These are phyloP conservation scores for Tuberolachnus salignus DNA, from an alignment of 2,888 invertebrate genomes.

Conservation along the genomic window DNA sequence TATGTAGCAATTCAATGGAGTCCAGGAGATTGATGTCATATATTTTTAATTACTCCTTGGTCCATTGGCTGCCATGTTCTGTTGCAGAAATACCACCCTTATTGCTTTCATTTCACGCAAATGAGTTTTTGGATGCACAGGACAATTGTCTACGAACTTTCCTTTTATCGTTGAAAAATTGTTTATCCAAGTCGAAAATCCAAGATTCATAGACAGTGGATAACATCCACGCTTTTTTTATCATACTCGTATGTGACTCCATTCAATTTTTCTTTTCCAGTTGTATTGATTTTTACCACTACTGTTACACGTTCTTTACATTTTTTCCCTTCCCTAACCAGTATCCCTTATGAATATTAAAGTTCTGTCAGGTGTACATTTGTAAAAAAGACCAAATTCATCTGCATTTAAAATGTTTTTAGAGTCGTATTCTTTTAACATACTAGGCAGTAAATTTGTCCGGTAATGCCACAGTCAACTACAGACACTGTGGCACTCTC, in stretches of 20 bases:
- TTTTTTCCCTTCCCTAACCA: conserved; percentile 18
- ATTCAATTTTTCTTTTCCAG: conserved; percentile 21
- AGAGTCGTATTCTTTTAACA: conserved; percentile 33
- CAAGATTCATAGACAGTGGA: conserved; percentile 31
- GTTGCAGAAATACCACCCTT: conserved; percentile 13
- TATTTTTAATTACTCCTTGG: conserved; percentile 10
- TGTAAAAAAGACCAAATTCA: conserved; percentile 37
- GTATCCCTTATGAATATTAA: conserved; percentile 25
- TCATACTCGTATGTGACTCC: conserved; percentile 31
- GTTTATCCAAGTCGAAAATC: conserved; percentile 28
- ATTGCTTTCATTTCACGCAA: conserved; percentile 10
- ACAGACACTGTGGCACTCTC: conserved; percentile 11
- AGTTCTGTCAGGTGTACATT: conserved; percentile 34
- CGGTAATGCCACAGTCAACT: conserved; percentile 18
- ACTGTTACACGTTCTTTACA: conserved; percentile 35
- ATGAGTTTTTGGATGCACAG: conserved; percentile 9
- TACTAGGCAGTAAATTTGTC: neutral
- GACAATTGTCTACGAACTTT: conserved; percentile 17
- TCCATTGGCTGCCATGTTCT: conserved; percentile 21
- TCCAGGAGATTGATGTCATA: conserved; percentile 7
- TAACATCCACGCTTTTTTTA: conserved; percentile 34
- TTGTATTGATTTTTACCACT: conserved; percentile 28
- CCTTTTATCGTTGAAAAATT: conserved; percentile 31
- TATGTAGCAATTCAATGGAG: neutral
- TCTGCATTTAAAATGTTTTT: conserved; percentile 45